A percentile compares a stretch with the other conserved stretches of the same genome.
phyloP scores from a whole-genome alignment of 2,113 vertebrate species.

The Pleuronectes platessa region DNA sequence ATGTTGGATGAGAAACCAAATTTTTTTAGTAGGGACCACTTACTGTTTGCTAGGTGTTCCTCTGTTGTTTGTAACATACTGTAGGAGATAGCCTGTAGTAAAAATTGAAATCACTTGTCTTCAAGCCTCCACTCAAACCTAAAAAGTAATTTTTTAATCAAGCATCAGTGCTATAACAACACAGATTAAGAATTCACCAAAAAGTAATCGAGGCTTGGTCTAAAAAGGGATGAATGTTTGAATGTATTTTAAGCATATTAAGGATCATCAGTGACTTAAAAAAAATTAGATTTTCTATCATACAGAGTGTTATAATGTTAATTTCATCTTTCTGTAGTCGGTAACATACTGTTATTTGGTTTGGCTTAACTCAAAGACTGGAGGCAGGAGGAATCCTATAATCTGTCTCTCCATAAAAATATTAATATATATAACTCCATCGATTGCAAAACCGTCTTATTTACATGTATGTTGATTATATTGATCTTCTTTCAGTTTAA shows the following conservation, averaged over 20 bases:
- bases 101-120: neutral
- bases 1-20: neutral
- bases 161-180: neutral
- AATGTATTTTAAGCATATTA: conserved; percentile 3
- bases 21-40: neutral
- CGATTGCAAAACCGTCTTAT: neutral
- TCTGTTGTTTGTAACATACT: too few relatives aligned
- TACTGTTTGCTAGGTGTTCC: neutral
- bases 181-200: neutral
- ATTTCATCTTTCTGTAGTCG: neutral
- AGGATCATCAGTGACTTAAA: too few relatives aligned
- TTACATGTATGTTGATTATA: neutral
- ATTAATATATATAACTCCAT: neutral
- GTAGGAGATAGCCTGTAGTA: neutral
- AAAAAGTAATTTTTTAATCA: neutral
- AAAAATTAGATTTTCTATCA: neutral
- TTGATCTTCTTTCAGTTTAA: neutral
- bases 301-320: neutral
- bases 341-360: neutral
- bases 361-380: neutral
- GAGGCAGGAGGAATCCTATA: neutral
- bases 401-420: neutral
- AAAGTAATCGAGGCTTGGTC: neutral
- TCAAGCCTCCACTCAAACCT: neutral
- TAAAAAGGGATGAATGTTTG: neutral